Evolutionary conservation across 2,113 vertebrate genomes (phyloP), one percentile per base, ranked within the genome.

Genomic region (Tetraodon nigroviridis): DNA sequence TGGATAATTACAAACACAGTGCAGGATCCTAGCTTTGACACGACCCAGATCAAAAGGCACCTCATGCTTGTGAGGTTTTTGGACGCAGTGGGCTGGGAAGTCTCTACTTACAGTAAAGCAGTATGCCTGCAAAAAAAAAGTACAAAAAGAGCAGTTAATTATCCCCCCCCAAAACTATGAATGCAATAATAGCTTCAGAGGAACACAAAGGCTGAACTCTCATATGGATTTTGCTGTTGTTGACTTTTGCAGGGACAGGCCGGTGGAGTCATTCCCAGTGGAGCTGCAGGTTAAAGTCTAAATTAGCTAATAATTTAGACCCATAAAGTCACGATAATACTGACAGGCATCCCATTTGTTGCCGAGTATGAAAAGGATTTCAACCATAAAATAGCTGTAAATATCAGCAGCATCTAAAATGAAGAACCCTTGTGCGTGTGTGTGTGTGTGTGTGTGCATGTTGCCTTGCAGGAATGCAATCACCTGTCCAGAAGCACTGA

Each of bases 1-100:
- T 83, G 79, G 57, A 86, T 83, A 75, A 88, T 88, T 68, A 68
- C 75, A 85, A 79, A 83, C 69, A 85, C 75, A 81, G 80, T 78
- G 68, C 72, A 37, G 57, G 51, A 11, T 18, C 0, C 64, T 24
- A 79, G 77, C 80, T 84, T 70, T 86, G 80, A 78, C 5, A 15
- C 41, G 1, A 15, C 19, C 18, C 11, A 0, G 51, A 2, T 29
- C 12, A 11, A 44, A 48, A 55, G 40, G n/a, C 7, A 17, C 1
- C 24, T 3, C 27, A 69, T 59, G 67, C 63, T 66, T 59, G 73
- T 55, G 37, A 16, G 16, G 74, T 49, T 19, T 49, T 19, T 12
- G 8, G 4, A 13, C 7, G 1, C 2, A 48, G 46, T 7, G 44
- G 44, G 44, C 44, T n/a, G 7, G 8, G 49, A 24, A 24, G 3